Conservation (phyloP, 1,140 invertebrate genomes). For the Coptotermes formosanus region DNA sequence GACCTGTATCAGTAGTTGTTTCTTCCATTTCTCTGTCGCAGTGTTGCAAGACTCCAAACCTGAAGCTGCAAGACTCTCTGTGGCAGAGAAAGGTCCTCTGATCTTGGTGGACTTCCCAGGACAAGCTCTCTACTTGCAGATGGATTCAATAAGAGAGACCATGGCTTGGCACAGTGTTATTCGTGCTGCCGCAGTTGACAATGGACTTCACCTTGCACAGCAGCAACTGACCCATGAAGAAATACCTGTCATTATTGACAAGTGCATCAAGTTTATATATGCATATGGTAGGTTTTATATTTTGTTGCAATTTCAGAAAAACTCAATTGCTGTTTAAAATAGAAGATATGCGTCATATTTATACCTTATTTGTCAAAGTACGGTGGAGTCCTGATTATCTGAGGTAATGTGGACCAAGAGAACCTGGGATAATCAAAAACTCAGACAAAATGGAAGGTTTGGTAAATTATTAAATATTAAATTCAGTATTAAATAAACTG, state of each 20-base stretch:
- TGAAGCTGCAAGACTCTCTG: constrained; percentile 33
- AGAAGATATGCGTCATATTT: background rate
- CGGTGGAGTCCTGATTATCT: too few species aligned
- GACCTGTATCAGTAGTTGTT: too few species aligned
- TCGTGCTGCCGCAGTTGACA: constrained; percentile 69
- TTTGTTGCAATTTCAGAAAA: background rate
- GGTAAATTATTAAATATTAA: too few species aligned
- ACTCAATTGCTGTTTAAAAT: background rate
- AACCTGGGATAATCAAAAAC: too few species aligned
- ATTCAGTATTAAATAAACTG: too few species aligned
- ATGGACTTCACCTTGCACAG: constrained; percentile 71
- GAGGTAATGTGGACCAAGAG: too few species aligned
- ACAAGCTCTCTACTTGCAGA: constrained; percentile 66
- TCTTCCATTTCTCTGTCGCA: constrained; percentile 40
- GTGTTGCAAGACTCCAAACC: constrained; percentile 55
- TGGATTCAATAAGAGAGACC: constrained; percentile 56
- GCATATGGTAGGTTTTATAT: constrained; percentile 63
- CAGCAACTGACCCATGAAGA: constrained; percentile 84
- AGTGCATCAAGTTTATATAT: constrained; percentile 86
- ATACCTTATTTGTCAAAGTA: background rate
- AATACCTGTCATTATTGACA: constrained; percentile 85
- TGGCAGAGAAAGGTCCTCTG: constrained; percentile 57
- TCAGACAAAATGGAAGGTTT: too few species aligned
- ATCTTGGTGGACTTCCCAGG: constrained; percentile 66
- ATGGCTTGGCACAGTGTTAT: constrained; percentile 68